Evolutionary conservation across 2,797 vertebrate species (phyloP), one percentile per base, ranked within the genome.

Genomic region (Centropyge bicolor): DNA sequence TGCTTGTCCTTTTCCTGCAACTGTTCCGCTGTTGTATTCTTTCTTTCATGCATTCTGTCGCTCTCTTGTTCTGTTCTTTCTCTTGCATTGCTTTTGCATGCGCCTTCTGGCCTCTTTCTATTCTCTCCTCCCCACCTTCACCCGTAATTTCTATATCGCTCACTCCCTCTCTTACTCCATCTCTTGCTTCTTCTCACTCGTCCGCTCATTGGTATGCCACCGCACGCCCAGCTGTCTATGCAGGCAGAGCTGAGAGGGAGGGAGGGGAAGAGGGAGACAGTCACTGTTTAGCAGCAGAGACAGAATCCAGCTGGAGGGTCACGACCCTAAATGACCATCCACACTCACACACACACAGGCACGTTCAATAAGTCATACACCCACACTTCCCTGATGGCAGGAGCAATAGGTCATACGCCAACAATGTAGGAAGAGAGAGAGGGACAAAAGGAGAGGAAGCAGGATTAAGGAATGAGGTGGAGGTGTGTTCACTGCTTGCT

Each of bases 201-300:
- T 84, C 73, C n/a, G 27, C 92, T 94, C 87, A 94, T 96, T 81
- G 62, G 87, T 92, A 95, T 95, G 89, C 94, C 61, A 49, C 75
- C 35, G 69, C 91, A 92, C 35, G 54, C 60, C 62, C 81, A 54
- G 74, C 91, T 91, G 90, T 92, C 89, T 91, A 80, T 89, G 86
- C 84, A 72, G 85, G 83, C 85, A 70, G 84, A 85, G 89, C 83
- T 78, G 78, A 73, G 62, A 78, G 54, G 22, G 55, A 57, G 24
- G 1, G 64, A 57, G 66, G n/a, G 70, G 55, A 24, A 78, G 69
- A 72, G 65, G 27, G 71, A 67, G 56, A 72, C 75, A 83, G 84
- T 85, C 72, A 61, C 82, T 87, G 86, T 93, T 93, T 93, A 94
- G 90, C 84, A 79, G 87, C 78, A 69, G 73, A 89, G 88, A 93